A percentile compares a stretch with the other conserved stretches of the same genome.
Evolutionary conservation across 2,797 vertebrate genomes (phyloP).

Genomic region (Prunella strophiata): DNA sequence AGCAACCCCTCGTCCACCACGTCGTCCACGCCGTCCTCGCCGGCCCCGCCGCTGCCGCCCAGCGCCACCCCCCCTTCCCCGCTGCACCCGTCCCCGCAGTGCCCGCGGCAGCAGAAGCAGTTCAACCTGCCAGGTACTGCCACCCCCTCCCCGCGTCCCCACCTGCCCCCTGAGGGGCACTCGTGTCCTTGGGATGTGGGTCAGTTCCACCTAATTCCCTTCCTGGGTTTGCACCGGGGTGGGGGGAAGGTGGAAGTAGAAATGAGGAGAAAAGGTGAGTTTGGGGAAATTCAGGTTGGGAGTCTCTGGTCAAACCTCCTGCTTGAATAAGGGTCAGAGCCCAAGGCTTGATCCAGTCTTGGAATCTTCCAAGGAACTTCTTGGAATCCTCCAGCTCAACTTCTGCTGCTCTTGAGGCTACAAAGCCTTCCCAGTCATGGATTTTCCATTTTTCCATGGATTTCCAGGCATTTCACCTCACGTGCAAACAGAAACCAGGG

Average conservation of each 20-base stretch:
- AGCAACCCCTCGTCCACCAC: slow-evolving; percentile 98
- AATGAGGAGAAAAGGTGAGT: neutral
- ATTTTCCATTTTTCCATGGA: neutral
- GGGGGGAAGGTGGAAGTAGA: neutral
- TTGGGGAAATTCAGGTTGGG: neutral
- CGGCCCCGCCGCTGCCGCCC: slow-evolving; percentile 92
- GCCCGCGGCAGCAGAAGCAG: slow-evolving; percentile 92
- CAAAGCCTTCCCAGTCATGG: neutral
- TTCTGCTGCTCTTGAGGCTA: neutral
- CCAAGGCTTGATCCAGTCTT: neutral
- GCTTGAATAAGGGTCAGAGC: neutral
- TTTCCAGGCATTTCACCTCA: fast-evolving
- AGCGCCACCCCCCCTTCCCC: slow-evolving; percentile 94
- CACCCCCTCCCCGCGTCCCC: neutral
- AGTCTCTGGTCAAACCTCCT: neutral
- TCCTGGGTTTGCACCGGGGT: fast-evolving
- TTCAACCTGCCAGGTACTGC: slow-evolving; percentile 93
- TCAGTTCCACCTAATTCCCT: fast-evolving
- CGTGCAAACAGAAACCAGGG: neutral
- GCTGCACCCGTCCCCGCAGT: slow-evolving; percentile 93
- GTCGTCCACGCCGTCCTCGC: slow-evolving; percentile 95
- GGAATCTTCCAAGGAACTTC: neutral
- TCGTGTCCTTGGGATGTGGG: fast-evolving
- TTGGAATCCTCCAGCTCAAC: neutral
- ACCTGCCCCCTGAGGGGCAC: fast-evolving